phyloP scores from a whole-genome alignment of 2,113 vertebrate genomes.

The Emydura subglobosa region DNA sequence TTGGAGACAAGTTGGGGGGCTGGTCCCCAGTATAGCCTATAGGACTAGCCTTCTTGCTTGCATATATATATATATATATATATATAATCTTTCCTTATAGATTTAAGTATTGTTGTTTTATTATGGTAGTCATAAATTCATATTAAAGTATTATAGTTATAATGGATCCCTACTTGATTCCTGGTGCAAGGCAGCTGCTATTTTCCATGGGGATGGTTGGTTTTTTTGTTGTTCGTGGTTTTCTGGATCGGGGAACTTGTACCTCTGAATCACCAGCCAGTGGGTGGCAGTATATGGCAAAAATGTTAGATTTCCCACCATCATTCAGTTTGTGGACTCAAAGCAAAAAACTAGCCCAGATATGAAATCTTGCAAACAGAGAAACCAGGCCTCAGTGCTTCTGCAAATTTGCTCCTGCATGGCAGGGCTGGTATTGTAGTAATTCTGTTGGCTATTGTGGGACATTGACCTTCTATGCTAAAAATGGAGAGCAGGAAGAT shows the following conservation, averaged over 20 bases:
- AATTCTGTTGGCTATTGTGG: slow-evolving; percentile 56
- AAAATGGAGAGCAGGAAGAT: slow-evolving; percentile 17
- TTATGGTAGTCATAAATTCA: too few species aligned
- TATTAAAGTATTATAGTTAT: too few species aligned
- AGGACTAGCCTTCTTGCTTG: too few species aligned
- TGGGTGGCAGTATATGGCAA: background rate
- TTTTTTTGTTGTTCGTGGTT: background rate
- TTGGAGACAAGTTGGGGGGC: background rate
- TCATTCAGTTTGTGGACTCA: background rate
- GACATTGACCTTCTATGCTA: slow-evolving; percentile 53
- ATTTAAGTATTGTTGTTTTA: too few species aligned
- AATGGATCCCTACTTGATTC: background rate
- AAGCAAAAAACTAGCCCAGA: background rate
- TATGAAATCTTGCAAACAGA: slow-evolving; percentile 53
- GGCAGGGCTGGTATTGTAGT: slow-evolving; percentile 46
- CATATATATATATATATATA: too few species aligned
- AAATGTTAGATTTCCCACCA: background rate
- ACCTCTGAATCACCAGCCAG: background rate
- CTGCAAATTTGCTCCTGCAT: slow-evolving; percentile 48
- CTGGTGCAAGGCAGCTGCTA: background rate
- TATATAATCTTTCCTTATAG: too few species aligned
- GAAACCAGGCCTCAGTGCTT: background rate
- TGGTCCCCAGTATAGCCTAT: background rate
- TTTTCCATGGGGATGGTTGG: background rate
- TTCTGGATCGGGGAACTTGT: background rate